Base-by-base conservation (phyloP, 2,888 invertebrate species). In the Allophyes oxyacanthae region DNA sequence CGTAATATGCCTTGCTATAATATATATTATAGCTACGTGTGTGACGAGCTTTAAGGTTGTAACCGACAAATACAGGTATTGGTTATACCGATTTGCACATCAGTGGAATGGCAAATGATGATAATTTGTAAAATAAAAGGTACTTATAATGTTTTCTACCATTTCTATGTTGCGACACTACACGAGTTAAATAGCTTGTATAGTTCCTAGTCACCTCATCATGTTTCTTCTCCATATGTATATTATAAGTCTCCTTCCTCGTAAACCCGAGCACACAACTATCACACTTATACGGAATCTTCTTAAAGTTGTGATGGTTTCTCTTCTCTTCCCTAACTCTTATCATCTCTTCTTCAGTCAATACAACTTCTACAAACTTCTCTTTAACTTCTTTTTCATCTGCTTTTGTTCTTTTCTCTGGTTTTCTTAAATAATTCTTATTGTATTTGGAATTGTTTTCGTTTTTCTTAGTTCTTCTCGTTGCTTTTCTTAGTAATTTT, bases 271-370 rank as follows among this genome's bases (percentile, higher is more conserved):
- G 76, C 0, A 90, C 88, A 73, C 90, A 90, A 0, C 57, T 70
- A n/a, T 86, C 84, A 79, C 90, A 90, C 54, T 90, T 89, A 33
- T 55, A 90, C 0, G 86, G 87, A 20, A 89, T 77, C 65, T 87
- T 90, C 72, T 86, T 89, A 33, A 79, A 90, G 71, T 89, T 90
- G 0, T 86, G 83, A n/a, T 85, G 86, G 36, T 66, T 84, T 43
- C 81, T 77, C 58, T 89, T 90, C 26, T 81, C 76, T 48, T 89
- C 85, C 74, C 89, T 84, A 1, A 61, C 75, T 34, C 49, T 81
- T 0, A 75, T 3, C 81, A 90, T 79, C 37, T 90, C 86, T 49
- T 87, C 84, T 60, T 87, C 82, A 8, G 77, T 85, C 3, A 81
- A 82, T 1, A 75, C 63, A 0, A 86, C 67, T 33, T 56, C 77